phyloP scores from a whole-genome alignment of 2,797 vertebrate species.

The Labeo calbasu region DNA sequence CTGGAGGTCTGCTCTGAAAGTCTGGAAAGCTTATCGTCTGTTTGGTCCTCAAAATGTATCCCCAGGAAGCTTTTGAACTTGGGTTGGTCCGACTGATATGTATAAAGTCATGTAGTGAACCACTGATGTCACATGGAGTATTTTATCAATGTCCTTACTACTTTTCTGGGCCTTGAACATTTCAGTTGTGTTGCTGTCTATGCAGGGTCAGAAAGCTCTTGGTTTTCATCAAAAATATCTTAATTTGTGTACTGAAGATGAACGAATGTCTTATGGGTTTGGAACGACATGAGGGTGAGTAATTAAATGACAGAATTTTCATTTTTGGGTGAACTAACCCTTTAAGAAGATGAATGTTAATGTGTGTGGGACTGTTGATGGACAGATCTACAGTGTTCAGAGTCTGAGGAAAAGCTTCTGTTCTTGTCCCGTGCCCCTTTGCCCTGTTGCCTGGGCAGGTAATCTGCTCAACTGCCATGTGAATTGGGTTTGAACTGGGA shows the following conservation, averaged over 20 bases:
- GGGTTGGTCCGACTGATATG: neutral
- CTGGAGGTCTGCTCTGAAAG: no score
- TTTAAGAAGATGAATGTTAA: neutral
- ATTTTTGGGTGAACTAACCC: no score
- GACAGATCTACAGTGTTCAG: conserved; percentile 36
- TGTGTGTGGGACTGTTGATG: conserved; percentile 18
- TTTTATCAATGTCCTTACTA: no score
- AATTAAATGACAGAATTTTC: no score
- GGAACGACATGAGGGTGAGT: no score
- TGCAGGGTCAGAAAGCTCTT: no score
- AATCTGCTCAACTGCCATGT: conserved; percentile 69
- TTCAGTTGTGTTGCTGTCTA: no score
- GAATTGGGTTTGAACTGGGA: conserved; percentile 76
- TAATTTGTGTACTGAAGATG: no score
- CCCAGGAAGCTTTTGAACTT: neutral
- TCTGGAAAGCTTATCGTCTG: neutral
- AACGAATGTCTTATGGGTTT: no score
- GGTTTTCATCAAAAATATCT: no score
- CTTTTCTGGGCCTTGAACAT: no score
- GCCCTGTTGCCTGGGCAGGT: conserved; percentile 54
- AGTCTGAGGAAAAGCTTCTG: conserved; percentile 19
- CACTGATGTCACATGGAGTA: no score
- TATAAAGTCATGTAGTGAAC: neutral
- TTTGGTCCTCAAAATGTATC: neutral
- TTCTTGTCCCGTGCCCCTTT: conserved; percentile 35